These are phyloP conservation scores for Achatina immaculata DNA, from an alignment of 1,140 invertebrate species.

Conservation along the genomic window DNA sequence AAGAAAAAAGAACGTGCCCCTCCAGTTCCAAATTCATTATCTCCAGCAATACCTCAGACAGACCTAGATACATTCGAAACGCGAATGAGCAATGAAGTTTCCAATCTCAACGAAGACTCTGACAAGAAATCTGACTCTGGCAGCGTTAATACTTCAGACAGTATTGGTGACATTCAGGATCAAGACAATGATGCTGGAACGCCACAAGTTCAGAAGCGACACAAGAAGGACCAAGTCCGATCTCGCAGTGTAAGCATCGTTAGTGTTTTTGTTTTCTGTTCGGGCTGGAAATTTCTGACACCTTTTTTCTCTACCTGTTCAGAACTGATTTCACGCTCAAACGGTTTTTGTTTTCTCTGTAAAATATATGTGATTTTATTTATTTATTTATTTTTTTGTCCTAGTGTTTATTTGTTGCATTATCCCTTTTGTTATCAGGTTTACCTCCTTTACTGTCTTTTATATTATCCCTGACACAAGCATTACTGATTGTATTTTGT, in stretches of 20 bases:
- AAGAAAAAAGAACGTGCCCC: not conserved
- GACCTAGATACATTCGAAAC: conserved; percentile 66
- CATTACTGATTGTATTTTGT: too few species aligned
- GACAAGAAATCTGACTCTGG: conserved; percentile 61
- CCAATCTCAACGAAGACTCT: conserved; percentile 58
- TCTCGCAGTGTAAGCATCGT: conserved; percentile 58
- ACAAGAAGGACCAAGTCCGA: conserved; percentile 49
- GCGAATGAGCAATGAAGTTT: conserved; percentile 50
- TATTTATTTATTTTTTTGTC: too few species aligned
- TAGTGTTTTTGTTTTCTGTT: not conserved
- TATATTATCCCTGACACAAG: too few species aligned
- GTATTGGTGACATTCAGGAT: conserved; percentile 48
- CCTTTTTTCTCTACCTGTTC: too few species aligned
- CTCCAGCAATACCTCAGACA: conserved; percentile 54
- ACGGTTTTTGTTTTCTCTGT: too few species aligned
- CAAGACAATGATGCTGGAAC: not conserved
- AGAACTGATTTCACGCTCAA: too few species aligned
- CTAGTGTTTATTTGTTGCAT: too few species aligned
- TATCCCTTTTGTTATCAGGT: too few species aligned
- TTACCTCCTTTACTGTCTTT: too few species aligned
- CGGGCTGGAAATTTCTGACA: too few species aligned
- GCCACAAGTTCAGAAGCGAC: conserved; percentile 26
- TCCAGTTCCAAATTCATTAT: not conserved
- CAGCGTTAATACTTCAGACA: conserved; percentile 61
- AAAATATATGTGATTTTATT: too few species aligned